Percentiles rank a stretch among this genome's conserved stretches.
Conservation (phyloP, 2,113 vertebrate genomes). For the Crocuta crocuta region DNA sequence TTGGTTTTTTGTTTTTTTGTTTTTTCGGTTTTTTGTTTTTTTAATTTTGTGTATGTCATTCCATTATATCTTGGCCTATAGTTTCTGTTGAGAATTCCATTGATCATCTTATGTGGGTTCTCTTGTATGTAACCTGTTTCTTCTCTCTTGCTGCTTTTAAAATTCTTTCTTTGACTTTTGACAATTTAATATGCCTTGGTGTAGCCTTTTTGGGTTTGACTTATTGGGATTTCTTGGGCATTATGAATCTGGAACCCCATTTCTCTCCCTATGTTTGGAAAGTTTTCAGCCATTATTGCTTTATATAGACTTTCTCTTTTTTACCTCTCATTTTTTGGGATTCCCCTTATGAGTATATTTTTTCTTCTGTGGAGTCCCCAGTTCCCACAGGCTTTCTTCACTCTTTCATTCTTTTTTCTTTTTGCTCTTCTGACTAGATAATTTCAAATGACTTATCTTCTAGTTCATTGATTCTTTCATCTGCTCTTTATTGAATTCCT, state of each 20-base stretch:
- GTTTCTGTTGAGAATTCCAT: neutral
- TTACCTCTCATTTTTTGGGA: neutral
- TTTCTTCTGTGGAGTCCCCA: neutral
- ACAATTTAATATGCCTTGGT: neutral
- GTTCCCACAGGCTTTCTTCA: neutral
- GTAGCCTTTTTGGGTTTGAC: neutral
- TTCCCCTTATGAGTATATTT: neutral
- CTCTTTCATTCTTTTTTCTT: neutral
- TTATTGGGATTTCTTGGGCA: neutral
- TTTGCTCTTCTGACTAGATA: neutral
- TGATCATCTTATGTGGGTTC: neutral
- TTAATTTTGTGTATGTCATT: neutral
- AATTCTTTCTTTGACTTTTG: neutral
- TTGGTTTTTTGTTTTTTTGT: too few species aligned
- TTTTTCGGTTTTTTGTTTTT: neutral
- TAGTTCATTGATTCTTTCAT: neutral
- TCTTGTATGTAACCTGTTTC: neutral
- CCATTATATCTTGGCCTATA: neutral
- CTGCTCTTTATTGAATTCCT: neutral
- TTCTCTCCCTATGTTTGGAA: neutral
- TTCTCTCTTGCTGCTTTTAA: neutral
- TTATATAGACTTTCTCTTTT: neutral
- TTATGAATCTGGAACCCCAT: neutral
- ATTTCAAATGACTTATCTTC: neutral
- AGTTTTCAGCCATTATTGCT: neutral